Evolutionary conservation across 2,888 invertebrate species (phyloP).

Genomic region (Druceiella hillmani): DNA sequence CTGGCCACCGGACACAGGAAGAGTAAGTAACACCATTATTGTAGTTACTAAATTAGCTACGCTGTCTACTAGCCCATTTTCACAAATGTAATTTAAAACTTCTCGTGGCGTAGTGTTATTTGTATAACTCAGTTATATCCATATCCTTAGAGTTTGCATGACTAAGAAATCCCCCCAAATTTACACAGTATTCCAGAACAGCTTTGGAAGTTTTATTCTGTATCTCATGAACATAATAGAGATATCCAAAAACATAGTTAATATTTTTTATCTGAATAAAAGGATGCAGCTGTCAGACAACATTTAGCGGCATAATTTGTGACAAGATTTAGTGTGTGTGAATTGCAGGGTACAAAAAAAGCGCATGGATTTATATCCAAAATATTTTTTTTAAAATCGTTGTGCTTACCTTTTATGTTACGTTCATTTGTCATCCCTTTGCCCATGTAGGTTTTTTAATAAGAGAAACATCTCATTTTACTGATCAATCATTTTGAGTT

Average conservation of each 20-base stretch:
- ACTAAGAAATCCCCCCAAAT: no score
- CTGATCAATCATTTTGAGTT: slow-evolving; percentile 1
- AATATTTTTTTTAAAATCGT: slow-evolving; percentile 9
- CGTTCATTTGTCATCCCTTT: slow-evolving; percentile 15
- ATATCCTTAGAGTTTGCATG: no score
- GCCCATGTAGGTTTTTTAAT: slow-evolving; percentile 13
- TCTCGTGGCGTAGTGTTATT: no score
- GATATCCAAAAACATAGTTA: slow-evolving; percentile 14
- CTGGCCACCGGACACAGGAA: slow-evolving; percentile 19
- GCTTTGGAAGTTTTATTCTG: slow-evolving; percentile 11
- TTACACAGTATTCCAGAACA: slow-evolving; percentile 7
- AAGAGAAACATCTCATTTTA: slow-evolving; percentile 7
- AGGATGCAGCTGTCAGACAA: no score
- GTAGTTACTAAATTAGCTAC: slow-evolving; percentile 19
- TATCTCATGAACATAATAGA: slow-evolving; percentile 8
- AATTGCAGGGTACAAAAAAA: slow-evolving; percentile 15
- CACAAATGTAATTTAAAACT: no score
- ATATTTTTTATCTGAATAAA: slow-evolving; percentile 17
- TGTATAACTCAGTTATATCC: no score
- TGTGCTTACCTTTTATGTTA: slow-evolving; percentile 16
- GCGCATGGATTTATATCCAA: no score
- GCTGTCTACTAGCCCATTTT: no score
- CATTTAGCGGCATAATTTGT: slow-evolving; percentile 16
- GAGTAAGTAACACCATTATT: slow-evolving; percentile 19
- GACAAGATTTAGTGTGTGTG: slow-evolving; percentile 13